phyloP scores from a whole-genome alignment of 37 sponge, comb jelly and placozoan genomes.

The Theonella swinhoei region DNA sequence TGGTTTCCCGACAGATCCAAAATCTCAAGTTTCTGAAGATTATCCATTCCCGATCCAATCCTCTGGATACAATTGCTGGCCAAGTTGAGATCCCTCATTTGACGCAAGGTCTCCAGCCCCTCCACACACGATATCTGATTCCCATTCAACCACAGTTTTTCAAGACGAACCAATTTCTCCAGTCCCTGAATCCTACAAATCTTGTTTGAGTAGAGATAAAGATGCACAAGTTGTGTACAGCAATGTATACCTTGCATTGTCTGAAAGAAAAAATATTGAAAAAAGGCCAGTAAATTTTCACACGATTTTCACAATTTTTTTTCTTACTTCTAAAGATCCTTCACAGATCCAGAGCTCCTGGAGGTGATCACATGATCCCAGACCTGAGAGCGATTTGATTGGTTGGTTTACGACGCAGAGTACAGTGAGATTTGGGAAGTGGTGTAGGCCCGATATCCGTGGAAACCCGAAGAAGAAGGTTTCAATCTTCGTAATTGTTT shows the following conservation, averaged over 20 bases:
- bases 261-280: constrained; percentile 17
- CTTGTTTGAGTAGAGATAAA: constrained; percentile 79
- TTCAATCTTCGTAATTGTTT: constrained; percentile 67
- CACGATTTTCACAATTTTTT: too few relatives aligned
- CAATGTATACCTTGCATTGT: constrained; percentile 60
- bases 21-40: constrained; percentile 33
- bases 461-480: constrained; percentile 91
- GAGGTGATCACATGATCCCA: constrained; percentile 54
- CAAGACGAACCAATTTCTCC: constrained; percentile 50
- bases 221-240: constrained; percentile 54
- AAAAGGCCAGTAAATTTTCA: neutral
- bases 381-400: constrained; percentile 56
- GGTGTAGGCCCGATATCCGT: constrained; percentile 57
- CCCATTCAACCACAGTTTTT: constrained; percentile 82
- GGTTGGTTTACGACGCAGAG: constrained; percentile 79
- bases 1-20: constrained; percentile 82
- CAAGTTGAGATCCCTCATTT: constrained; percentile 77
- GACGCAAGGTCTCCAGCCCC: constrained; percentile 45
- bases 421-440: constrained; percentile 61
- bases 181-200: constrained; percentile 78
- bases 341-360: constrained; percentile 92
- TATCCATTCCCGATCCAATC: constrained; percentile 59
- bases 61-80: constrained; percentile 66
- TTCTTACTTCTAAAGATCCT: constrained; percentile 57
- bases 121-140: constrained; percentile 76